Evolutionary conservation across 2,797 vertebrate species (phyloP).

Genomic region (Morus bassanus): DNA sequence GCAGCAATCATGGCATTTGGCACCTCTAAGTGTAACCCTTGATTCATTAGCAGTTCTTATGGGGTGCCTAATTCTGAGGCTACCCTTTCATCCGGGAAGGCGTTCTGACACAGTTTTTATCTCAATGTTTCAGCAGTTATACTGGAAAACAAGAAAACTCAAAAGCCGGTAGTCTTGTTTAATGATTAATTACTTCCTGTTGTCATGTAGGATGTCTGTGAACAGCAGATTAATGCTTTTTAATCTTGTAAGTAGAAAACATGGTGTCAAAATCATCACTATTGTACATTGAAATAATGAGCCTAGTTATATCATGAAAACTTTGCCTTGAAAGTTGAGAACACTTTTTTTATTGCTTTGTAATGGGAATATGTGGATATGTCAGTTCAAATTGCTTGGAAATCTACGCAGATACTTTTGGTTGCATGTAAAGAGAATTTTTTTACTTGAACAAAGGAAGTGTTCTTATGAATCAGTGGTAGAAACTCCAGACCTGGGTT

Average conservation of each 20-base stretch:
- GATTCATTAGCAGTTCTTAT: background rate
- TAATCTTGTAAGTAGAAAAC: constrained; percentile 1
- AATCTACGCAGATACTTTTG: constrained; percentile 14
- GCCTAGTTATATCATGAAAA: constrained; percentile 1
- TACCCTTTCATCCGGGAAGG: background rate
- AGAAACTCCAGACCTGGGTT: constrained; percentile 35
- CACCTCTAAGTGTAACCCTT: background rate
- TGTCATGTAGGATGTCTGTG: background rate
- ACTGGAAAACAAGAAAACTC: background rate
- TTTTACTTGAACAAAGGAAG: constrained; percentile 58
- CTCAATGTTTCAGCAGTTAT: background rate
- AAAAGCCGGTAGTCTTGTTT: background rate
- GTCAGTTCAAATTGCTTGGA: background rate
- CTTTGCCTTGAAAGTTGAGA: constrained; percentile 18
- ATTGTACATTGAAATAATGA: background rate
- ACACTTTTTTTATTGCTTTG: constrained; percentile 46
- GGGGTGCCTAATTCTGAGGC: background rate
- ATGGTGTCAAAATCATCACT: background rate
- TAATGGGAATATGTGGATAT: constrained; percentile 6
- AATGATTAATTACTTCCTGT: background rate
- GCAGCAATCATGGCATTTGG: background rate
- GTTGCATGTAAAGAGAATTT: constrained; percentile 7
- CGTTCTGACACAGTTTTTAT: constrained; percentile 14
- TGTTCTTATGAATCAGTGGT: constrained; percentile 52
- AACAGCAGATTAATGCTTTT: constrained; percentile 27